Conservation (phyloP, 2,113 vertebrate species). For the Orthonyx spaldingii region DNA sequence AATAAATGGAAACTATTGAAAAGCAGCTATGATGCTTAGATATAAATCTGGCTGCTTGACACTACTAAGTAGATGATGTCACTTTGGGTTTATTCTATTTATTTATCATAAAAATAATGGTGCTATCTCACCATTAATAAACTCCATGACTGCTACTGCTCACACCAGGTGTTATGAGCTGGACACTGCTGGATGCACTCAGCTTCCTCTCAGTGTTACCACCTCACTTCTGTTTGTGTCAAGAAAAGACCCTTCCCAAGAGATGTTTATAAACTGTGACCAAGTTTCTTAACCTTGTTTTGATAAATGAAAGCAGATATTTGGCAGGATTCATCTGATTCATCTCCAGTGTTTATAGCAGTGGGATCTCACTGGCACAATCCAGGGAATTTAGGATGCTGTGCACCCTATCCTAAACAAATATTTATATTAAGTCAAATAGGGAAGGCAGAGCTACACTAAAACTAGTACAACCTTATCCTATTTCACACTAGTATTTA, state of each 20-base stretch:
- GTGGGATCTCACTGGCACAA: neutral
- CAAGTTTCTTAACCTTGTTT: slow-evolving; percentile 24
- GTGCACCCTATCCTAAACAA: neutral
- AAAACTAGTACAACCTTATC: neutral
- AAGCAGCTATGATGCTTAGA: neutral
- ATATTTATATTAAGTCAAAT: neutral
- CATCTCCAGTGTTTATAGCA: neutral
- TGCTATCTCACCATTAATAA: neutral
- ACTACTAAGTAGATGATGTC: neutral
- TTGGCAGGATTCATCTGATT: neutral
- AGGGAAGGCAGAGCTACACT: neutral
- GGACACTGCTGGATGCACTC: neutral
- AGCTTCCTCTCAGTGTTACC: neutral
- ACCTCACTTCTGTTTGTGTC: neutral
- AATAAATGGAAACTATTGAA: neutral
- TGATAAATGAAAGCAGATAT: slow-evolving; percentile 33
- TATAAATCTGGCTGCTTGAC: neutral
- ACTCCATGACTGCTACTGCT: neutral
- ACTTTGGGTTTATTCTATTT: neutral
- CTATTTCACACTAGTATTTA: neutral
- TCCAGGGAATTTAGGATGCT: neutral
- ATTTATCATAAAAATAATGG: neutral
- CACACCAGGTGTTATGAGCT: neutral
- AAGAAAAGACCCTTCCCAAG: neutral
- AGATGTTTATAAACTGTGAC: neutral